Percentiles rank a stretch among this genome's conserved stretches.
phyloP scores from a whole-genome alignment of 2,888 invertebrate genomes.

The Caenorhabditis plicata region DNA sequence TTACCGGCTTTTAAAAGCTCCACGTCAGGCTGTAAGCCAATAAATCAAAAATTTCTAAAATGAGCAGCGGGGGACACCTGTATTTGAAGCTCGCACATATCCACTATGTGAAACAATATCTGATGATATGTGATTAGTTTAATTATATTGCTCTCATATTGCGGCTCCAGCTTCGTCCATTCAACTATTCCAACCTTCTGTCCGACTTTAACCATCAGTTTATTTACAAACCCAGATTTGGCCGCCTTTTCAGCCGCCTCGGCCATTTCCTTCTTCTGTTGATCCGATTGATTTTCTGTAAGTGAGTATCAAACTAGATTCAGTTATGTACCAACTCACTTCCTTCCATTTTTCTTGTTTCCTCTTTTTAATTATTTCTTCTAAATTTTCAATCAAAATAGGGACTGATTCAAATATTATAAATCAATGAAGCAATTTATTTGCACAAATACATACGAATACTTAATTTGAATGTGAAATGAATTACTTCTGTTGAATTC shows the following conservation, averaged over 20 bases:
- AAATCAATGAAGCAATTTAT: too few species aligned
- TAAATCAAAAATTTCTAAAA: not conserved
- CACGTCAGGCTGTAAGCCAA: not conserved
- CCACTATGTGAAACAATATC: constrained; percentile 16
- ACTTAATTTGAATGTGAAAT: too few species aligned
- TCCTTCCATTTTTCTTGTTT: too few species aligned
- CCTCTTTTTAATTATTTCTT: too few species aligned
- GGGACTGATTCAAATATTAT: too few species aligned
- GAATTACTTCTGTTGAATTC: too few species aligned
- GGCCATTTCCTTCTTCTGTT: constrained; percentile 7
- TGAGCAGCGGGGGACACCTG: not conserved
- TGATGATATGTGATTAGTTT: constrained; percentile 23
- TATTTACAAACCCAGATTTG: constrained; percentile 9
- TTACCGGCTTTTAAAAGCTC: not conserved
- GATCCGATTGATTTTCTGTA: not conserved
- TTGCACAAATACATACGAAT: too few species aligned
- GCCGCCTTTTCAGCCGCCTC: constrained; percentile 20
- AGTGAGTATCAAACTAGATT: too few species aligned
- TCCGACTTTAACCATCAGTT: constrained; percentile 8
- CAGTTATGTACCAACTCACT: too few species aligned
- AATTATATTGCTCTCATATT: constrained; percentile 21
- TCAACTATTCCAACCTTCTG: constrained; percentile 16
- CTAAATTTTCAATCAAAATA: too few species aligned
- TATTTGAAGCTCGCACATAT: constrained; percentile 13
- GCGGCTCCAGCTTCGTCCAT: constrained; percentile 16